A percentile compares a stretch with the other conserved stretches of the same genome.
Evolutionary conservation across 2,113 vertebrate genomes (phyloP).

Genomic region (Tauraco erythrolophus): DNA sequence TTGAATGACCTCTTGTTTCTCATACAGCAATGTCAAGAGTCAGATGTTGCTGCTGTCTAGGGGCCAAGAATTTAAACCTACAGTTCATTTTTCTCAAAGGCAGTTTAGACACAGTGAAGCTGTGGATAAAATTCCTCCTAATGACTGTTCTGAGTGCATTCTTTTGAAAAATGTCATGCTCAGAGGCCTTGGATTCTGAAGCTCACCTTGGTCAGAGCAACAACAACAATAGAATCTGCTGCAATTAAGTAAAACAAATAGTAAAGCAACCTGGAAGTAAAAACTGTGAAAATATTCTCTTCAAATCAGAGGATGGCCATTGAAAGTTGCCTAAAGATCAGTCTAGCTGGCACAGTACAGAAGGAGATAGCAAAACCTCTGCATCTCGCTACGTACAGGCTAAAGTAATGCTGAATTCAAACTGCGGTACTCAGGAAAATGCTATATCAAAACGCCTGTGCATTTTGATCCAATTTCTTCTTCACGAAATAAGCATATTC

Average conservation of each 20-base stretch:
- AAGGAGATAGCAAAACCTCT: background rate
- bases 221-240: background rate
- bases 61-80: background rate
- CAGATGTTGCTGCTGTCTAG: background rate
- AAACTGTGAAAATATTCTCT: background rate
- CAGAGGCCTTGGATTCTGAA: background rate
- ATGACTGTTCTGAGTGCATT: background rate
- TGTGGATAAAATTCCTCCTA: background rate
- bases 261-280: background rate
- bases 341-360: background rate
- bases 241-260: background rate
- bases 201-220: background rate
- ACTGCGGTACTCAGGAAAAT: background rate
- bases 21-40: background rate
- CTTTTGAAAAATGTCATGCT: background rate
- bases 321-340: background rate
- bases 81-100: background rate
- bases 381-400: background rate
- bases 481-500: background rate
- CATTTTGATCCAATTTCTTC: background rate
- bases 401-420: background rate
- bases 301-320: background rate
- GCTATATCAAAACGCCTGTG: background rate
- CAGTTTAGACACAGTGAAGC: background rate
- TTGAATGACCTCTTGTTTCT: background rate